Base-by-base conservation (phyloP, 2,797 vertebrate species). In the Dermochelys coriacea region DNA sequence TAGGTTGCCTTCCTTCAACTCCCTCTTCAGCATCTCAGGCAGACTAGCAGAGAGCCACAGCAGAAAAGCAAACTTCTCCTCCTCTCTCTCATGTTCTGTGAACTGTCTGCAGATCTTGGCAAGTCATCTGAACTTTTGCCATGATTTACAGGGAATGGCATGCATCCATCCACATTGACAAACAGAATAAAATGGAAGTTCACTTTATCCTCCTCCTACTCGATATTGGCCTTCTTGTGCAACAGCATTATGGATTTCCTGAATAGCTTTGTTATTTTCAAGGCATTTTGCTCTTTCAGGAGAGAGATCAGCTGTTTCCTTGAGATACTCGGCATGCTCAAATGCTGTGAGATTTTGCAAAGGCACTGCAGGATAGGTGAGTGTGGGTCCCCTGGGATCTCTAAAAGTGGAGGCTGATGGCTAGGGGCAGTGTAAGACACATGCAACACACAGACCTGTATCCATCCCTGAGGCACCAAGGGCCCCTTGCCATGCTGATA, bases 161-260 rank as follows among this genome's bases (percentile, higher is more conserved):
- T 98, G 89, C 98, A 98, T 37, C 98, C 99, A 49, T 99, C 99
- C 90, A 99, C 98, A 5, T 98, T 99, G 97, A 98, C 98, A 96
- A 99, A 99, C 83, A 99, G 98, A 97, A 99, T 99, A 88, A 99
- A 99, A 96, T 99, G 99, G 95, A 99, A 99, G 97, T 99, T 99
- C 94, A 99, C 96, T 21, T 99, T 98, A 97, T 99, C 99, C 2
- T 99, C 98, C 84, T 99, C 41, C 99, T 57, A 98, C 98, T 99
- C 99, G 97, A 54, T 2, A 54, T 21, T 54, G 8, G 21, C 52
- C 21, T 54, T 54, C 52, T 54, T 21, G 21, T 54, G 52, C 52
- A 23, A 54, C 52, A 21, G 52, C 52, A 54, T 8, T 54, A 23
- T 54, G 21, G 8, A 54, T 19, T 54, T 23, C 52, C 52, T 54